Evolutionary conservation across 2,113 vertebrate genomes (phyloP).

Genomic region (Phodopus roborovskii): DNA sequence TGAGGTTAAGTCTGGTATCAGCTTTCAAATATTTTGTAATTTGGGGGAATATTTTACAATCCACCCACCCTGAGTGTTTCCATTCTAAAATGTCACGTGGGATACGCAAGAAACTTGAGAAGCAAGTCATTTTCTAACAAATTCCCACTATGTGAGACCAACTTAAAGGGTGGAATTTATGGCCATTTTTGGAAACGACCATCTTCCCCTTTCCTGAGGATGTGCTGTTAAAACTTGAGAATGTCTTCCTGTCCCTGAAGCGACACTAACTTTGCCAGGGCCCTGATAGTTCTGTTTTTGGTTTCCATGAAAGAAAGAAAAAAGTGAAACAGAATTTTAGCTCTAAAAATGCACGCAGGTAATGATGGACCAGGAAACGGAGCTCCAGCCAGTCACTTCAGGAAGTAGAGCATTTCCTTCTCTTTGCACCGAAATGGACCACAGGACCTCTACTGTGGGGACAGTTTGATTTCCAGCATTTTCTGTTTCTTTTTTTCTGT

Average conservation of each 20-base stretch:
- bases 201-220: conserved; percentile 52
- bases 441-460: background rate
- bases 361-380: background rate
- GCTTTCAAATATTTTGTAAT: conserved; percentile 74
- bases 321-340: background rate
- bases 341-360: background rate
- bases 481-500: background rate
- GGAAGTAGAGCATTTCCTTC: background rate
- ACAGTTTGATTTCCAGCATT: conserved; percentile 11
- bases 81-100: conserved; percentile 68
- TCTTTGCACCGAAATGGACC: background rate
- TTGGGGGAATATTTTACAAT: conserved; percentile 68
- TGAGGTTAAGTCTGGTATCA: conserved; percentile 59
- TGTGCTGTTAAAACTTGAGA: conserved; percentile 24
- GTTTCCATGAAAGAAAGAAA: background rate
- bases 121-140: conserved; percentile 60
- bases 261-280: background rate
- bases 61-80: conserved; percentile 61
- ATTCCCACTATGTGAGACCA: conserved; percentile 58
- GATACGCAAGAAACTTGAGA: conserved; percentile 68
- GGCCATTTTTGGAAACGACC: conserved; percentile 51
- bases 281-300: background rate
- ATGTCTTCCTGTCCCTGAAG: conserved; percentile 11
- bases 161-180: conserved; percentile 57
- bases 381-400: background rate